These are phyloP conservation scores for Zaprionus africanus DNA, from an alignment of 1,140 invertebrate genomes.

Conservation along the genomic window DNA sequence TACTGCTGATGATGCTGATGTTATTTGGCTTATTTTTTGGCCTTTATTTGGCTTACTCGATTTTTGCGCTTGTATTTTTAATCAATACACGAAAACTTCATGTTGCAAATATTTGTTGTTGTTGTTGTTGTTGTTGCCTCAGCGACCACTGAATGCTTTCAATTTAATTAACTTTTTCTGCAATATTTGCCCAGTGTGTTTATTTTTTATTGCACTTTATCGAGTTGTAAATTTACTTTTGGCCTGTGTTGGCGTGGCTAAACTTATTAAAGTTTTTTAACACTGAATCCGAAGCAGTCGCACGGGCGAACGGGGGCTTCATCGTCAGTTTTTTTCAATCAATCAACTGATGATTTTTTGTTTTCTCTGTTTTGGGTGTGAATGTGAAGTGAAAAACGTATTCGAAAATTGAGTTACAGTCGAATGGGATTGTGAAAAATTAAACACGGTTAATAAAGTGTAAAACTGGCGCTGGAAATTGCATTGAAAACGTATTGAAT, in stretches of 20 bases:
- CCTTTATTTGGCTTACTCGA: slow-evolving; percentile 1
- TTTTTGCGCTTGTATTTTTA: slow-evolving; percentile 21
- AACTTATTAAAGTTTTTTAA: slow-evolving; percentile 47
- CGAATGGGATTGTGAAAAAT: slow-evolving; percentile 8
- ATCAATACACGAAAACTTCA: slow-evolving; percentile 32
- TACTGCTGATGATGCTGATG: neutral
- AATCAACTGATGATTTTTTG: slow-evolving; percentile 27
- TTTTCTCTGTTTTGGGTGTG: neutral
- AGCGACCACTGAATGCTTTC: slow-evolving; percentile 57
- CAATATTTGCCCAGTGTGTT: slow-evolving; percentile 20
- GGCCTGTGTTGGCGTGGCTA: slow-evolving; percentile 18
- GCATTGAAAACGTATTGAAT: neutral
- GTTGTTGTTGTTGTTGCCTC: slow-evolving; percentile 37
- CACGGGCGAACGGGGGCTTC: neutral
- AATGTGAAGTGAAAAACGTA: slow-evolving; percentile 6
- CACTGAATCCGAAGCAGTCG: neutral
- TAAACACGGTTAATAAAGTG: slow-evolving; percentile 4
- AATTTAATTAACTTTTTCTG: slow-evolving; percentile 78
- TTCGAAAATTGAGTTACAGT: slow-evolving; percentile 12
- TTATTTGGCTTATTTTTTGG: slow-evolving; percentile 14
- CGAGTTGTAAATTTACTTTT: slow-evolving; percentile 28
- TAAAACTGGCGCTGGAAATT: slow-evolving; percentile 3
- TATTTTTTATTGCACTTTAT: slow-evolving; percentile 16
- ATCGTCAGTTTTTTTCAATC: slow-evolving; percentile 28
- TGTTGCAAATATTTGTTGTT: slow-evolving; percentile 32